A percentile compares a stretch with the other conserved stretches of the same genome.
phyloP scores from a whole-genome alignment of 2,888 invertebrate species.

The Cephus pygmeus region DNA sequence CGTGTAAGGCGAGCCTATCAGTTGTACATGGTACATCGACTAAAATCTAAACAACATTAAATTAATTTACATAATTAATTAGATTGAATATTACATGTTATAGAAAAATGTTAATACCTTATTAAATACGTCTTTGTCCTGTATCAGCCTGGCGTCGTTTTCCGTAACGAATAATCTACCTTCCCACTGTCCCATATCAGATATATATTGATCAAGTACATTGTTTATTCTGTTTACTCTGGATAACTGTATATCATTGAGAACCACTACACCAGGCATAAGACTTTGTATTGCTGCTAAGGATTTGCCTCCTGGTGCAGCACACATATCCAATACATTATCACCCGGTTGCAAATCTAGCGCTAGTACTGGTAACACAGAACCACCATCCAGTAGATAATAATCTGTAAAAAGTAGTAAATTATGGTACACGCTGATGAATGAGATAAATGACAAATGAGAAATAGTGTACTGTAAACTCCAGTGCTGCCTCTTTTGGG shows the following conservation, averaged over 20 bases:
- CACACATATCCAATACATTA: constrained; percentile 90
- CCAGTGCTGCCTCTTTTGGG: constrained; percentile 76
- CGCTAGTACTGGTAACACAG: constrained; percentile 88
- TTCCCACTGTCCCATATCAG: constrained; percentile 75
- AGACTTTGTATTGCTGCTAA: constrained; percentile 87
- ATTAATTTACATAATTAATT: constrained; percentile 13
- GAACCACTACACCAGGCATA: constrained; percentile 77
- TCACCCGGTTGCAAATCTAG: constrained; percentile 83
- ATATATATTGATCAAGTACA: constrained; percentile 78
- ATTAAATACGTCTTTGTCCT: constrained; percentile 75
- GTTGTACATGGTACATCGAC: constrained; percentile 97
- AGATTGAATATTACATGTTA: constrained; percentile 12
- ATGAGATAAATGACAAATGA: background rate
- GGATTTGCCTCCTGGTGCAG: constrained; percentile 96
- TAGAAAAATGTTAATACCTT: constrained; percentile 67
- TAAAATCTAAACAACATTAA: constrained; percentile 70
- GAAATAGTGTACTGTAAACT: constrained; percentile 57
- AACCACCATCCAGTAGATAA: constrained; percentile 90
- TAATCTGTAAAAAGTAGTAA: constrained; percentile 74
- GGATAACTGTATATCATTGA: constrained; percentile 80
- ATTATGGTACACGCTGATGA: background rate
- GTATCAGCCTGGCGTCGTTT: constrained; percentile 73
- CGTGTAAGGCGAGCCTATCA: constrained; percentile 84
- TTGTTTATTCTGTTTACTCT: constrained; percentile 72
- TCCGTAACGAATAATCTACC: constrained; percentile 72